Evolutionary conservation across 2,113 vertebrate species (phyloP).

Genomic region (Xiphias gladius): DNA sequence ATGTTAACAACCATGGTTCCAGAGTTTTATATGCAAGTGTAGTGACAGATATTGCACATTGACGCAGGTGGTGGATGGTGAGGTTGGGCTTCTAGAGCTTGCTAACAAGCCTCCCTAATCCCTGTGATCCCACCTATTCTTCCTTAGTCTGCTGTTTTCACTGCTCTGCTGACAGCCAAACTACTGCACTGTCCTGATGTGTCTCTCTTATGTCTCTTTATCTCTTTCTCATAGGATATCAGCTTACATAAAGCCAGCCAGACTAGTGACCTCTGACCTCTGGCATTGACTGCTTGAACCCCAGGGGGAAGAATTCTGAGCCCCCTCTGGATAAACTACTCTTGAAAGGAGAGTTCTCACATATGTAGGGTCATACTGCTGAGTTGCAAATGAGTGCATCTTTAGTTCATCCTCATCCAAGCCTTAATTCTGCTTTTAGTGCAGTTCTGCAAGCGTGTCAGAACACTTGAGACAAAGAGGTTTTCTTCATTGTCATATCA

Average conservation of each 20-base stretch:
- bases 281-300: slow-evolving; percentile 46
- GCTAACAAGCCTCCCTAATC: slow-evolving; percentile 64
- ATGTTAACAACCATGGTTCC: slow-evolving; percentile 2
- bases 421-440: slow-evolving; percentile 52
- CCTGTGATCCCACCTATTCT: slow-evolving; percentile 60
- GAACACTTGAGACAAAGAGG: slow-evolving; percentile 28
- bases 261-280: slow-evolving; percentile 53
- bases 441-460: slow-evolving; percentile 35
- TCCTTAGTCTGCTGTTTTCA: slow-evolving; percentile 64
- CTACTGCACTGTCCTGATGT: slow-evolving; percentile 23
- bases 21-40: neutral
- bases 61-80: slow-evolving; percentile 17
- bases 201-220: neutral
- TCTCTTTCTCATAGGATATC: slow-evolving; percentile 52
- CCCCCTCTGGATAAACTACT: slow-evolving; percentile 33
- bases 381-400: slow-evolving; percentile 14
- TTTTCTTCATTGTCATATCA: slow-evolving; percentile 36
- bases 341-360: slow-evolving; percentile 23
- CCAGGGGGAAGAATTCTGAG: slow-evolving; percentile 22
- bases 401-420: slow-evolving; percentile 49
- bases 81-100: slow-evolving; percentile 18
- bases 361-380: slow-evolving; percentile 18
- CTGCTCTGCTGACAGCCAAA: slow-evolving; percentile 46
- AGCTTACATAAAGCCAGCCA: slow-evolving; percentile 44
- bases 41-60: neutral